Percentiles rank a stretch among this genome's conserved stretches.
phyloP scores from a whole-genome alignment of 1,140 invertebrate species.

The Zaprionus ghesquierei region DNA sequence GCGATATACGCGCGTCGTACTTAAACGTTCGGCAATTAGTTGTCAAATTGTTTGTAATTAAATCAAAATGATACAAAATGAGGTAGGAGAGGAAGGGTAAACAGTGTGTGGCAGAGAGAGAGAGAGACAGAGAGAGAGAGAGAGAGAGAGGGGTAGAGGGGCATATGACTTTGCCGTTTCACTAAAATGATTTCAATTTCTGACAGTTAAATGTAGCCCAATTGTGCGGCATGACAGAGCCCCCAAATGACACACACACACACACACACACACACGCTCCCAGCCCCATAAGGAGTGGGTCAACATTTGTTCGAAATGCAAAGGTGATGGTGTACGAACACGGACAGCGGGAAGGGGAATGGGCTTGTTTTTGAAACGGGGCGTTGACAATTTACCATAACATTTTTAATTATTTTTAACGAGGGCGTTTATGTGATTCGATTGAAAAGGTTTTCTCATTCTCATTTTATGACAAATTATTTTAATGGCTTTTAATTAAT shows the following conservation, averaged over 20 bases:
- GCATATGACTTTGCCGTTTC: conserved; percentile 62
- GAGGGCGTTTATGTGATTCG: conserved; percentile 77
- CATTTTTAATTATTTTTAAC: conserved; percentile 80
- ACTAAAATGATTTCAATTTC: conserved; percentile 70
- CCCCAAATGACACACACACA: background rate
- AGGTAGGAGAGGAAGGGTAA: background rate
- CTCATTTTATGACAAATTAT: conserved; percentile 70
- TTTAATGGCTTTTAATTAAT: conserved; percentile 76
- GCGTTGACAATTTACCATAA: conserved; percentile 78
- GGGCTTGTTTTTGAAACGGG: conserved; percentile 39
- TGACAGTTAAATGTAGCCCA: conserved; percentile 69
- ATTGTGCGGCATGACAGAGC: conserved; percentile 63
- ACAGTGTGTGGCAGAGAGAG: too few species aligned
- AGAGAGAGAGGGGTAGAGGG: background rate
- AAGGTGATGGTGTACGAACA: background rate
- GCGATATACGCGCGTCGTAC: conserved; percentile 64
- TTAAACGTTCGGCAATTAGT: conserved; percentile 79
- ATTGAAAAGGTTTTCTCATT: conserved; percentile 51
- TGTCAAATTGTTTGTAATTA: conserved; percentile 81
- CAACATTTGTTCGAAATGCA: conserved; percentile 39
- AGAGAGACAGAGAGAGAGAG: background rate
- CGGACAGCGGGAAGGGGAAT: background rate
- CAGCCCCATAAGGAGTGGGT: conserved; percentile 32
- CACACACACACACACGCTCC: background rate
- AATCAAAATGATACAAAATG: conserved; percentile 77